Evolutionary conservation across 2,888 invertebrate genomes (phyloP), one percentile per base, ranked within the genome.

Genomic region (Athalia cordata): DNA sequence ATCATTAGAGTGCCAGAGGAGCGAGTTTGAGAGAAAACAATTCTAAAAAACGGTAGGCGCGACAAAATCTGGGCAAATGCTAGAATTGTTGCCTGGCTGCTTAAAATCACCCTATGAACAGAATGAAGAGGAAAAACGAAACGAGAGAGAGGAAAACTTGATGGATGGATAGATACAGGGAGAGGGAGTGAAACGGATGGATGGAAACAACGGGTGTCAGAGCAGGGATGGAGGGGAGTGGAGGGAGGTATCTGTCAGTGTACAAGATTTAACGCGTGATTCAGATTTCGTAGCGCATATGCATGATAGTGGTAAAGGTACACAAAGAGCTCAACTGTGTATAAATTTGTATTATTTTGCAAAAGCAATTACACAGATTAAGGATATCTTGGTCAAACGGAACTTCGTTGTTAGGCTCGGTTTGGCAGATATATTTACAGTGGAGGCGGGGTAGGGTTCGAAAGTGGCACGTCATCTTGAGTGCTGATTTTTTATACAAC

Each of bases 151-250:
- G 29, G 29, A 29, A 29, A 29, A 29, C 29, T 29, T 29, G 29
- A 29, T 29, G 29, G 29, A 29, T 29, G 29, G 29, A 29, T 29
- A 29, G 29, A 29, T 29, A 29, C 29, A 49, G 55, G 77, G 68
- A 8, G 70, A 55, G 61, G 70, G 62, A 29, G 70, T 70, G 67
- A 49, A 15, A 72, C 52, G 57, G 75, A 43, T 57, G 15, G 64
- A 68, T 52, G 67, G 55, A 47, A 72, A 70, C 49, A 70, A 65
- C 5, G 62, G n/a, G 49, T 15, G 72, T 72, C 65, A 74, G 68
- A 64, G 52, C 15, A 57, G 78, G 79, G 77, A 70, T 49, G 74
- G 77, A 55, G 59, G 76, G 79, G 82, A 82, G 83, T 84, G 81
- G 82, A 65, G 80, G 80, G 77, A 70, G 78, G 75, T 77, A 79